Percentiles rank a stretch among this genome's conserved stretches.
Conservation (phyloP, 2,113 vertebrate species). For the Elephantulus edwardii region DNA sequence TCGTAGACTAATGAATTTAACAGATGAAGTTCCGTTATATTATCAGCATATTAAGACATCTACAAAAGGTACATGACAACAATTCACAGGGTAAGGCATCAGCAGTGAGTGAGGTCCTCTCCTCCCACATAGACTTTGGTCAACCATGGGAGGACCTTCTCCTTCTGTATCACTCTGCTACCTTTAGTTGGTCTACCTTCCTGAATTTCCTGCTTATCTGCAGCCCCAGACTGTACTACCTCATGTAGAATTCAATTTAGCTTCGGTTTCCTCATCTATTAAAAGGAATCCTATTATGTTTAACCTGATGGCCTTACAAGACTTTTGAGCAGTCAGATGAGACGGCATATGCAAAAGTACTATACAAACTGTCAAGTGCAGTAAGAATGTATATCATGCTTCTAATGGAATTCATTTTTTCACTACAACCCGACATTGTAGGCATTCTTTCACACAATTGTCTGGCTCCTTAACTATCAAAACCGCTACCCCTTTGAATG, state of each 20-base stretch:
- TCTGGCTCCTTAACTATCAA: not conserved
- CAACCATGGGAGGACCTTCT: not conserved
- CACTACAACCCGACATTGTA: not conserved
- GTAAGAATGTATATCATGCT: not conserved
- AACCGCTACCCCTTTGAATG: not conserved
- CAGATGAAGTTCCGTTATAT: not conserved
- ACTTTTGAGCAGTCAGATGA: constrained; percentile 8
- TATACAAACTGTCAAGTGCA: constrained; percentile 1
- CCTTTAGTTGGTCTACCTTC: not conserved
- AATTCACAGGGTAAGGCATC: not conserved
- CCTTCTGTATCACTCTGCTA: not conserved
- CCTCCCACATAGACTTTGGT: not conserved
- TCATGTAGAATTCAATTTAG: not conserved
- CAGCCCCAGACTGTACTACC: not conserved
- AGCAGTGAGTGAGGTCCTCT: not conserved
- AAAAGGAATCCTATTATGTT: not conserved
- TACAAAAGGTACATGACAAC: not conserved
- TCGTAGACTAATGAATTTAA: constrained; percentile 14
- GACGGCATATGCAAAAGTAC: not conserved
- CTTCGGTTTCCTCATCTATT: not conserved
- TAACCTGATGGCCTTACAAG: not conserved
- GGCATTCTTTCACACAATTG: not conserved
- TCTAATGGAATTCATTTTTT: constrained; percentile 17
- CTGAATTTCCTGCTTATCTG: not conserved
- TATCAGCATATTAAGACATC: not conserved